Base-by-base conservation (phyloP, 2,888 invertebrate species). In the Orchesella flavescens region DNA sequence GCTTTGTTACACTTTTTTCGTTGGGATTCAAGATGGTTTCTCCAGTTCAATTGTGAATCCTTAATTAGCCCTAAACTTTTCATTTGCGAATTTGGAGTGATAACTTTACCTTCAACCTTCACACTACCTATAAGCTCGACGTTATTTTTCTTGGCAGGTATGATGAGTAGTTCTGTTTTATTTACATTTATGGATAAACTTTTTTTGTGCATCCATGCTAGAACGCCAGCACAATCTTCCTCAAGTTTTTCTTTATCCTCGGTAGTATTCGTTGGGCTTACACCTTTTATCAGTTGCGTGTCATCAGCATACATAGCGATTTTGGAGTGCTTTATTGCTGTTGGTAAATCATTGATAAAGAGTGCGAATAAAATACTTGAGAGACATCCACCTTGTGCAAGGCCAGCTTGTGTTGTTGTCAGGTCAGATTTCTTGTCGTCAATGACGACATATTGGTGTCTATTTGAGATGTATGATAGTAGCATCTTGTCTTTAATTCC, bases 51-150 rank as follows among this genome's bases (percentile, higher is more conserved):
- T 7, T 59, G 43, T 4, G 34, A 3, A 61, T 74, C 74, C 2
- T 43, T 74, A 1, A 17, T 34, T 10, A 59, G 24, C n/a, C 74
- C 74, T 5, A 74, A 61, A 19, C 57, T 46, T 44, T 74, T 74
- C 12, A 74, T 15, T 17, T n/a, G n/a, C 15, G 17, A 1, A 44
- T 13, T 21, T n/a, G 61, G 19, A 4, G 13, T 12, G 17, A 69
- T 43, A 1, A 7, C 46, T 17, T 44, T 34, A 17, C 19, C 4
- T 1, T 19, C 46, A 1, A 69, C 21, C 13, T 7, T 69, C 23
- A 69, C 17, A 1, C n/a, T 15, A 10, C 7, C 34, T 4, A 69
- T 12, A 1, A n/a, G 21, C 3, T 17, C 17, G 2, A 17, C 12
- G 2, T 4, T 4, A 19, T 1, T 19, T 12, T 61, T 61, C 2